A percentile compares a stretch with the other conserved stretches of the same genome.
These are phyloP conservation scores for Phocoena phocoena DNA, from an alignment of 2,113 vertebrate species.

Conservation along the genomic window DNA sequence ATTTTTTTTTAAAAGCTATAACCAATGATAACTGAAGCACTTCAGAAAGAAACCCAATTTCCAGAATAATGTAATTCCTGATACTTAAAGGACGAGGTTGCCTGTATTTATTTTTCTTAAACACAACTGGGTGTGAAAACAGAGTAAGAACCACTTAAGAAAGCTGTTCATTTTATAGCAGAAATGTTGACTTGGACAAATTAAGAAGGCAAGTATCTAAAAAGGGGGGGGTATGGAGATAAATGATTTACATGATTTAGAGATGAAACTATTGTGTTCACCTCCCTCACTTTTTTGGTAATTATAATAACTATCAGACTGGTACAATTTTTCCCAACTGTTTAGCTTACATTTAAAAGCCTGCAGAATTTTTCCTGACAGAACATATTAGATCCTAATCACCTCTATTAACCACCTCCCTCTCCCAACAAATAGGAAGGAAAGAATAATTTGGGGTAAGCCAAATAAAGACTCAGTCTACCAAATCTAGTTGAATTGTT, in stretches of 20 bases:
- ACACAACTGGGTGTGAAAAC: conserved; percentile 8
- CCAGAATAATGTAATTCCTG: conserved; percentile 37
- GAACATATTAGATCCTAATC: background rate
- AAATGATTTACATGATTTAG: conserved; percentile 40
- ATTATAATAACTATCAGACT: conserved; percentile 27
- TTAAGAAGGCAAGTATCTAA: background rate
- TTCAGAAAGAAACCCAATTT: background rate
- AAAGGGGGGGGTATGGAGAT: background rate
- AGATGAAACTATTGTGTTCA: conserved; percentile 11
- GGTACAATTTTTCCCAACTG: background rate
- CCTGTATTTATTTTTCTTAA: conserved; percentile 43
- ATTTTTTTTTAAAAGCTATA: background rate
- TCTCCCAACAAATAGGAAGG: background rate
- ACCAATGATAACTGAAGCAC: background rate
- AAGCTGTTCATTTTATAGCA: conserved; percentile 43
- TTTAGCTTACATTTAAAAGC: conserved; percentile 71
- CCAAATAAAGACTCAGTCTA: conserved; percentile 40
- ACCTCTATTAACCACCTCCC: background rate
- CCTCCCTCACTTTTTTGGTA: background rate
- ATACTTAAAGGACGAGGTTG: background rate
- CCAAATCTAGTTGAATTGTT: conserved; percentile 78
- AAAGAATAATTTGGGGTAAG: conserved; percentile 7
- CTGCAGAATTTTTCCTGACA: conserved; percentile 54
- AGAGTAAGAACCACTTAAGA: conserved; percentile 12
- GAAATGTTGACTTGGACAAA: conserved; percentile 45